Evolutionary conservation across 2,113 vertebrate species (phyloP).

Genomic region (Progne subis): DNA sequence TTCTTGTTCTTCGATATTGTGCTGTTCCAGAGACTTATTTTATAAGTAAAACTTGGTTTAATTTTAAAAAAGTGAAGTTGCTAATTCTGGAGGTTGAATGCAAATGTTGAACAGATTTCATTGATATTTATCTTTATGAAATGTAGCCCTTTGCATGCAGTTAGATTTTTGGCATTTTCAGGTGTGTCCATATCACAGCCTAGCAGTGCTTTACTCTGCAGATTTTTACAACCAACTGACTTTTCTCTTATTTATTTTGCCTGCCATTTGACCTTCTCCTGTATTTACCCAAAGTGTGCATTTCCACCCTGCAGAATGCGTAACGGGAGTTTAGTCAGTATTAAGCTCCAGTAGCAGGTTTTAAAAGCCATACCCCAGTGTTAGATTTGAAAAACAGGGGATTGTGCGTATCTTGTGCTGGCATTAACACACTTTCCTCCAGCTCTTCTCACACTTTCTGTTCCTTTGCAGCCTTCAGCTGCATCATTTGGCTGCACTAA

Average conservation of each 20-base stretch:
- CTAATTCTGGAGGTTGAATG: neutral
- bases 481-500: neutral
- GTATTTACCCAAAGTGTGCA: neutral
- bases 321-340: neutral
- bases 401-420: neutral
- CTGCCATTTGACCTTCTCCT: neutral
- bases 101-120: neutral
- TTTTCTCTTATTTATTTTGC: neutral
- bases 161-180: neutral
- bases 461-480: neutral
- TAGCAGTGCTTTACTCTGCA: neutral
- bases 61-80: neutral
- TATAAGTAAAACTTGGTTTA: neutral
- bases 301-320: neutral
- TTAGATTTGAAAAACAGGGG: neutral
- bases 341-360: neutral
- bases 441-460: neutral
- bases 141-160: neutral
- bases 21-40: neutral
- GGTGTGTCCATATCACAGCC: neutral
- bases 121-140: neutral
- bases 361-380: neutral
- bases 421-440: neutral
- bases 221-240: neutral
- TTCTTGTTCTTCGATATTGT: neutral